Evolutionary conservation across 1,140 invertebrate species (phyloP).

Genomic region (Conus betulinus): DNA sequence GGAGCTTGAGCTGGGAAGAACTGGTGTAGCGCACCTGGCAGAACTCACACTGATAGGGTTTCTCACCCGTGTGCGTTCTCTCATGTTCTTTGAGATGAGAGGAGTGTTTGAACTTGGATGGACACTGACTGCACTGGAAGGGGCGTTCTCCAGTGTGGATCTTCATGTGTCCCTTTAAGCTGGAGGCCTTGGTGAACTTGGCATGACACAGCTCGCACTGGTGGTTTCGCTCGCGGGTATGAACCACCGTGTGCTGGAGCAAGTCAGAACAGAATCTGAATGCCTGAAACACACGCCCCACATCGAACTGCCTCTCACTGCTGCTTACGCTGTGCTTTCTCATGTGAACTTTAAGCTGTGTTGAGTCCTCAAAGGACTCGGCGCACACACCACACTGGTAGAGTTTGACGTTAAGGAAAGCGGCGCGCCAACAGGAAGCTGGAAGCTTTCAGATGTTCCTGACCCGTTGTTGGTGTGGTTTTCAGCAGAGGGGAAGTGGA

Average conservation of each 20-base stretch:
- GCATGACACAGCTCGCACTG: slow-evolving; percentile 26
- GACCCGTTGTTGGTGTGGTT: background rate
- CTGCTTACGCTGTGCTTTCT: background rate
- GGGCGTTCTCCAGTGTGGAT: slow-evolving; percentile 44
- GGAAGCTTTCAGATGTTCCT: background rate
- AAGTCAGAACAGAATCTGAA: slow-evolving; percentile 5
- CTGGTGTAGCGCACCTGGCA: background rate
- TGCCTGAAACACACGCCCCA: background rate
- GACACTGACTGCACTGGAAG: slow-evolving; percentile 45
- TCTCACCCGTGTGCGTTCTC: slow-evolving; percentile 49
- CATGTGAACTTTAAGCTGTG: background rate
- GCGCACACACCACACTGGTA: slow-evolving; percentile 19
- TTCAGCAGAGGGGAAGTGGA: background rate
- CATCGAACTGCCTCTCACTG: slow-evolving; percentile 10
- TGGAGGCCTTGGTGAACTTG: slow-evolving; percentile 15
- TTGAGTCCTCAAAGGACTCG: background rate
- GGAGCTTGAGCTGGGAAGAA: slow-evolving; percentile 1
- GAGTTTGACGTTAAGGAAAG: background rate
- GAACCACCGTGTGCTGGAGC: slow-evolving; percentile 24
- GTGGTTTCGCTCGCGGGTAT: slow-evolving; percentile 16
- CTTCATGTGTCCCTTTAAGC: slow-evolving; percentile 37
- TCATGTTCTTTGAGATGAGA: slow-evolving; percentile 39
- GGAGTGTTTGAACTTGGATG: slow-evolving; percentile 43
- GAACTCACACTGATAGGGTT: slow-evolving; percentile 51
- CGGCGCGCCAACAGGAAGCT: background rate